Evolutionary conservation across 2,888 invertebrate genomes (phyloP).

Genomic region (Agriotes lineatus): DNA sequence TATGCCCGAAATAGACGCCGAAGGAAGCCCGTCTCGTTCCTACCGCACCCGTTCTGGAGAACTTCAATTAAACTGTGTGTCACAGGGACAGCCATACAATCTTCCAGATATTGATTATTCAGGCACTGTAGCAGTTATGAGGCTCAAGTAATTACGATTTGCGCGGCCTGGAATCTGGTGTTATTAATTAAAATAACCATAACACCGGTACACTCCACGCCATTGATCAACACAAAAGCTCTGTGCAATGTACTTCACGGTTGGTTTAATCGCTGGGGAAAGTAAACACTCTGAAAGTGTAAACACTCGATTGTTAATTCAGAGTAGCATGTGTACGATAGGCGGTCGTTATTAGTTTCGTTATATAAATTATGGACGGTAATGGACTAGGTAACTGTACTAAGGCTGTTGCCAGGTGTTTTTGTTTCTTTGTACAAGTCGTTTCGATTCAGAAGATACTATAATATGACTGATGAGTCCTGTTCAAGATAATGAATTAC

Average conservation of each 20-base stretch:
- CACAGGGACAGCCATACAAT: background rate
- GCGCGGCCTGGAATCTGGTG: background rate
- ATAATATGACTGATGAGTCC: no score
- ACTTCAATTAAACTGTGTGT: conserved; percentile 17
- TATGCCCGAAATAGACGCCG: background rate
- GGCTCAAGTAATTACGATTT: background rate
- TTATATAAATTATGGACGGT: background rate
- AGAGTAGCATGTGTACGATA: background rate
- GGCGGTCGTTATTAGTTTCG: background rate
- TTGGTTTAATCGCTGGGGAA: conserved; percentile 7
- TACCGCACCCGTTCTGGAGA: background rate
- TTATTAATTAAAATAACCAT: conserved; percentile 11
- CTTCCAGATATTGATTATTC: conserved; percentile 14
- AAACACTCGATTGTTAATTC: conserved; percentile 20
- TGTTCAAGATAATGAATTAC: no score
- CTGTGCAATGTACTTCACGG: conserved; percentile 21
- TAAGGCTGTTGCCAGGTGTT: background rate
- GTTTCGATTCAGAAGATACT: no score
- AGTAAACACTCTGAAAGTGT: conserved; percentile 17
- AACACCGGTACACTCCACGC: background rate
- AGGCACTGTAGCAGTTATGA: background rate
- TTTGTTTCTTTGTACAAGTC: no score
- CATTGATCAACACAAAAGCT: conserved; percentile 1
- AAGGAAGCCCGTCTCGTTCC: background rate
- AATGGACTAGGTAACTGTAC: background rate